Evolutionary conservation across 2,888 invertebrate genomes (phyloP).

Genomic region (Heteromurus nitidus): DNA sequence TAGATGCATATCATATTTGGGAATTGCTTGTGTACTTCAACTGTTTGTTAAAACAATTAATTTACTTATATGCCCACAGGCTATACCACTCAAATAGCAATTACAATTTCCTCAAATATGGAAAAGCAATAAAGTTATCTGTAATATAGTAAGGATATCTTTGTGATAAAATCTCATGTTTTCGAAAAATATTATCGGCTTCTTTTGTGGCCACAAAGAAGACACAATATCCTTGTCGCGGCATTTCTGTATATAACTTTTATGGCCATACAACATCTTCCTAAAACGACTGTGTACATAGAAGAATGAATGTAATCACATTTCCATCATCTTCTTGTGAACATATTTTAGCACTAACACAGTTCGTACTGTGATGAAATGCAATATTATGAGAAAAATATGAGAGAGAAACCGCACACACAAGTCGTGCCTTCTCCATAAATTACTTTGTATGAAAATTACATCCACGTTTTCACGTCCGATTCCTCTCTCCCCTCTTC

Average conservation of each 20-base stretch:
- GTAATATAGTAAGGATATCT: not conserved
- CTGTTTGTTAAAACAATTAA: too few relatives aligned
- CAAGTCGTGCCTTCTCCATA: constrained; percentile 30
- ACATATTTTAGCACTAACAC: not conserved
- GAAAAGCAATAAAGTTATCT: constrained; percentile 30
- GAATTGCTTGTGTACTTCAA: too few relatives aligned
- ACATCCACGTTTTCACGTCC: constrained; percentile 13
- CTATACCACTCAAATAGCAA: too few relatives aligned
- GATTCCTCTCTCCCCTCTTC: too few relatives aligned
- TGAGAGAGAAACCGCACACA: constrained; percentile 15
- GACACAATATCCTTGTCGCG: too few relatives aligned
- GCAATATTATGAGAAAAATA: not conserved
- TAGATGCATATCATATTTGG: too few relatives aligned
- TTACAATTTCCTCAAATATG: too few relatives aligned
- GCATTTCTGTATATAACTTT: too few relatives aligned
- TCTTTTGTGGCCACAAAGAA: not conserved
- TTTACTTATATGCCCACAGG: too few relatives aligned
- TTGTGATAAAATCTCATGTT: not conserved
- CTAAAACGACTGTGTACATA: not conserved
- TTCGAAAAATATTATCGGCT: constrained; percentile 16
- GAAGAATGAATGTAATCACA: constrained; percentile 1
- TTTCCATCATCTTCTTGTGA: constrained; percentile 14
- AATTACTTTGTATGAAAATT: constrained; percentile 36
- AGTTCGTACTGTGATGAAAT: constrained; percentile 15
- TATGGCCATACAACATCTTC: not conserved